These are phyloP conservation scores for Hofmannophila pseudospretella DNA, from an alignment of 2,888 invertebrate species.

Conservation along the genomic window DNA sequence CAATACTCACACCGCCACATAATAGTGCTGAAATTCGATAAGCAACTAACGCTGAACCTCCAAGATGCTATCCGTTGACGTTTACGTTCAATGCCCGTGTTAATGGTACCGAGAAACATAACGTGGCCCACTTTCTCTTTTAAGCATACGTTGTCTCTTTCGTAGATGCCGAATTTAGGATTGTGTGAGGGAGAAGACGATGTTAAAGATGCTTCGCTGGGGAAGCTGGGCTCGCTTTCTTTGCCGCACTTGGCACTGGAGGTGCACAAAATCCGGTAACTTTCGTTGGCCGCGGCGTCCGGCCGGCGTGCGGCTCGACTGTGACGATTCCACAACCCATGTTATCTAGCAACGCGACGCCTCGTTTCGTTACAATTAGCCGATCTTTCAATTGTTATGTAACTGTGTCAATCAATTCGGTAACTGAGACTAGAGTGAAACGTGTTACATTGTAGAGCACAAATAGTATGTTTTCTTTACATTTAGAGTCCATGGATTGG, in stretches of 20 bases:
- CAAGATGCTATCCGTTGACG: slow-evolving; percentile 57
- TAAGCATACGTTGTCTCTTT: slow-evolving; percentile 65
- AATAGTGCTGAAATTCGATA: slow-evolving; percentile 18
- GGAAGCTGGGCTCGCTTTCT: slow-evolving; percentile 73
- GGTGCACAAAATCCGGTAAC: slow-evolving; percentile 73
- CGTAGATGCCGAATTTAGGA: slow-evolving; percentile 32
- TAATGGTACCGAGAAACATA: slow-evolving; percentile 74
- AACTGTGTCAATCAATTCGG: slow-evolving; percentile 38
- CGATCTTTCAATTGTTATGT: slow-evolving; percentile 47
- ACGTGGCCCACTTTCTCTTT: slow-evolving; percentile 78
- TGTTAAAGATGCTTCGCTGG: slow-evolving; percentile 43
- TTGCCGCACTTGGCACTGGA: slow-evolving; percentile 74
- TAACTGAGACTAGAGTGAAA: slow-evolving; percentile 32
- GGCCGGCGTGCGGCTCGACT: slow-evolving; percentile 27
- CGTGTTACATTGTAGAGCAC: no score
- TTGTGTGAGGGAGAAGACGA: slow-evolving; percentile 54
- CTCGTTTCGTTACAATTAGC: slow-evolving; percentile 49
- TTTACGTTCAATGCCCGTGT: slow-evolving; percentile 73
- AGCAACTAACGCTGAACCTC: slow-evolving; percentile 22
- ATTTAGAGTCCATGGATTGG: no score
- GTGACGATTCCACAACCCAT: slow-evolving; percentile 40
- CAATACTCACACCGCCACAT: slow-evolving; percentile 13
- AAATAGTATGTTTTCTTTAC: no score
- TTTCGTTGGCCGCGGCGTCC: slow-evolving; percentile 54
- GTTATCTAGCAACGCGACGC: slow-evolving; percentile 29